Evolutionary conservation across 1,140 invertebrate genomes (phyloP).

Genomic region (Drosophila asahinai): DNA sequence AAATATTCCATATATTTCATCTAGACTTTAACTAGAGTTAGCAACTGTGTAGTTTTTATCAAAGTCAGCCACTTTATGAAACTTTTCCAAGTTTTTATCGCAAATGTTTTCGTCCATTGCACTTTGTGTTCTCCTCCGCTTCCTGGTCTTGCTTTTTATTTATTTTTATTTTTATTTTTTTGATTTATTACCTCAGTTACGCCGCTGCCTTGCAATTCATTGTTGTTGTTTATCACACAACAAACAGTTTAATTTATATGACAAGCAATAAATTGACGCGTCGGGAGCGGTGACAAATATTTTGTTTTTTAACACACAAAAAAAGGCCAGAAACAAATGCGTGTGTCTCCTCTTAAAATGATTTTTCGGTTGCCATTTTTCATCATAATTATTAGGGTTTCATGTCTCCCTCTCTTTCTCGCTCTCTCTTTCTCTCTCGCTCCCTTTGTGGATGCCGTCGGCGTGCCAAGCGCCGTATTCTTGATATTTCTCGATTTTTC

Average conservation of each 20-base stretch:
- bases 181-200: slow-evolving; percentile 41
- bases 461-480: slow-evolving; percentile 9
- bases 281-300: slow-evolving; percentile 34
- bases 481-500: slow-evolving; percentile 6
- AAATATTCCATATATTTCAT: not conserved
- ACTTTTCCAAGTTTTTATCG: slow-evolving; percentile 22
- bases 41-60: slow-evolving; percentile 7
- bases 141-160: slow-evolving; percentile 8
- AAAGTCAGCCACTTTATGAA: not conserved
- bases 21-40: not conserved
- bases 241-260: slow-evolving; percentile 75
- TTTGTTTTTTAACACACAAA: not conserved
- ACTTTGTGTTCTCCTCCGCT: slow-evolving; percentile 28
- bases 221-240: slow-evolving; percentile 63
- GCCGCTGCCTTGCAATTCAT: slow-evolving; percentile 32
- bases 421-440: not conserved
- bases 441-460: slow-evolving; percentile 5
- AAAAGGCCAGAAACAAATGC: not conserved
- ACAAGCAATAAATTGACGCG: slow-evolving; percentile 70
- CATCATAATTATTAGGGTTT: slow-evolving; percentile 21
- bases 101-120: slow-evolving; percentile 20
- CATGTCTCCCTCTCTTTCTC: not conserved
- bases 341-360: slow-evolving; percentile 15
- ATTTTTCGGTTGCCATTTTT: slow-evolving; percentile 12
- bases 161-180: slow-evolving; percentile 14